phyloP scores from a whole-genome alignment of 2,113 vertebrate genomes.

The Dunckerocampus dactyliophorus region DNA sequence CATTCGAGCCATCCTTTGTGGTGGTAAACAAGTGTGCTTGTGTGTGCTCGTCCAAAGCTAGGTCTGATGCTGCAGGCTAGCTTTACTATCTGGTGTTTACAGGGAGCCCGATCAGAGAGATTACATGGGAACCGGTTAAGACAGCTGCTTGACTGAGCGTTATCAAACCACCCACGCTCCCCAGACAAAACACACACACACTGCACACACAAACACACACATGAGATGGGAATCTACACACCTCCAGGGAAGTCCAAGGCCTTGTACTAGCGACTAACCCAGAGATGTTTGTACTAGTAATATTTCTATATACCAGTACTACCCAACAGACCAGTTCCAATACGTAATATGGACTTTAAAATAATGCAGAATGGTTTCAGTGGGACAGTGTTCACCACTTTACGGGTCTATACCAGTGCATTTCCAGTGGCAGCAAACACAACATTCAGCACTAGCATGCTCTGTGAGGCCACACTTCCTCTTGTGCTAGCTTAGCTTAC shows the following conservation, averaged over 20 bases:
- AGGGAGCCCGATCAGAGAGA: slow-evolving; percentile 52
- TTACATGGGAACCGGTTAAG: slow-evolving; percentile 58
- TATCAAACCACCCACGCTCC: slow-evolving; percentile 45
- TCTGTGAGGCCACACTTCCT: no score
- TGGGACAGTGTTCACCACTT: no score
- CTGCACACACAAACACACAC: slow-evolving; percentile 23
- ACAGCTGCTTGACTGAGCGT: slow-evolving; percentile 49
- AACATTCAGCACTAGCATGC: no score
- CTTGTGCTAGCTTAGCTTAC: no score
- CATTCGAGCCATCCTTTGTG: not conserved
- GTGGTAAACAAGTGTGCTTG: not conserved
- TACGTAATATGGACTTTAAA: no score
- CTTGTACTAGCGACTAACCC: slow-evolving; percentile 20
- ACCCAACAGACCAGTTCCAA: not conserved
- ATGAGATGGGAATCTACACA: slow-evolving; percentile 41
- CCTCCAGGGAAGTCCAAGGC: slow-evolving; percentile 21
- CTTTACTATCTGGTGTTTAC: slow-evolving; percentile 59
- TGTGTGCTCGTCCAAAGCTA: slow-evolving; percentile 10
- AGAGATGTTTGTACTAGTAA: slow-evolving; percentile 14
- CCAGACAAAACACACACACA: slow-evolving; percentile 34
- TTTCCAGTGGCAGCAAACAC: no score
- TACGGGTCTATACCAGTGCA: no score
- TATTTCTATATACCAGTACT: slow-evolving; percentile 11
- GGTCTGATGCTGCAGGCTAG: slow-evolving; percentile 39
- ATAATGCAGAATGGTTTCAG: no score